phyloP scores from a whole-genome alignment of 2,888 invertebrate species.

The Myopa testacea region DNA sequence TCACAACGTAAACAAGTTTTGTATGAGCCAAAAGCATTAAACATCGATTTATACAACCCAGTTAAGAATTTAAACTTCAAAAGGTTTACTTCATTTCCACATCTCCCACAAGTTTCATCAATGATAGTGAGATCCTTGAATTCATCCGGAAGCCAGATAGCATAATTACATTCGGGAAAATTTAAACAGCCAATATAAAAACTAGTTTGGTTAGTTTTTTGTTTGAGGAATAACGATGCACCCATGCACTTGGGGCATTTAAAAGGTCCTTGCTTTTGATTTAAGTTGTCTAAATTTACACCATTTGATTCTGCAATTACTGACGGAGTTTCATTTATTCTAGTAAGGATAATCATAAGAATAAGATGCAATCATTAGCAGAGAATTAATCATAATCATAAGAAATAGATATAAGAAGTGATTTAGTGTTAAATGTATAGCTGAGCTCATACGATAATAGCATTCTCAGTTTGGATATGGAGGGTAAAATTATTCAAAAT shows the following conservation, averaged over 20 bases:
- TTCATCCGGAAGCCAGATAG: slow-evolving; percentile 83
- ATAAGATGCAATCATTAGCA: no score
- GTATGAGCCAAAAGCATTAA: slow-evolving; percentile 62
- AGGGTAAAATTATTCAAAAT: no score
- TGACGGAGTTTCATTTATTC: slow-evolving; percentile 59
- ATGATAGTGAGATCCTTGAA: slow-evolving; percentile 76
- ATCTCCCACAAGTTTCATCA: slow-evolving; percentile 74
- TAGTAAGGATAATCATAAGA: slow-evolving; percentile 26
- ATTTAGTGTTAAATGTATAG: no score
- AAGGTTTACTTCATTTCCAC: slow-evolving; percentile 59
- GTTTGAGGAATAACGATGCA: slow-evolving; percentile 76
- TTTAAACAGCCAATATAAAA: slow-evolving; percentile 81
- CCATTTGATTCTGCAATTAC: slow-evolving; percentile 3
- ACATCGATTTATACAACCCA: slow-evolving; percentile 58
- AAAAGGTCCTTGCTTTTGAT: slow-evolving; percentile 68
- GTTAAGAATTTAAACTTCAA: slow-evolving; percentile 58
- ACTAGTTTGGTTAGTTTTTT: slow-evolving; percentile 76
- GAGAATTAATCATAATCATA: no score
- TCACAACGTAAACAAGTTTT: slow-evolving; percentile 66
- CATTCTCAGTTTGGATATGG: no score
- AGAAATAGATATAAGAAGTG: no score
- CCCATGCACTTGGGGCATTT: slow-evolving; percentile 83
- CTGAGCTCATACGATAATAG: no score
- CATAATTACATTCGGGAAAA: slow-evolving; percentile 84
- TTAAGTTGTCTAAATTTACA: slow-evolving; percentile 30